Conservation (phyloP, 2,797 vertebrate genomes). For the Enteromius mattozi region DNA sequence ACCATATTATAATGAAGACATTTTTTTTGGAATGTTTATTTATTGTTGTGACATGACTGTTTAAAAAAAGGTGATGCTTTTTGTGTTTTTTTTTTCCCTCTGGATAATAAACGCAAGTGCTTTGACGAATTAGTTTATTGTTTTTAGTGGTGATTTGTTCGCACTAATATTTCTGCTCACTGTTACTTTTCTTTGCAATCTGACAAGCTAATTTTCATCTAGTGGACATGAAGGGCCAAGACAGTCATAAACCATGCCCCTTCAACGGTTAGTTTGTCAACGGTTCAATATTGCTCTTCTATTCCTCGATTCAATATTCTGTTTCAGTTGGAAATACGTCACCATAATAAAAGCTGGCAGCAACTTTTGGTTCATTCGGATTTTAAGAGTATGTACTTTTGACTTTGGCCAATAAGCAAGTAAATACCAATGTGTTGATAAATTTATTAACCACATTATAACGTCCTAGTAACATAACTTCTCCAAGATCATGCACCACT, state of each 20-base stretch:
- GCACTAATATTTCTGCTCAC: not conserved
- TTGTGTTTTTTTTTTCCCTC: conserved; percentile 66
- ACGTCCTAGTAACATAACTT: not conserved
- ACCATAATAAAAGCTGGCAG: not conserved
- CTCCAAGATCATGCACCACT: not conserved
- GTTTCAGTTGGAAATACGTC: not conserved
- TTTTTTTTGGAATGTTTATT: conserved; percentile 69
- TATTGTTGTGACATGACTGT: conserved; percentile 66
- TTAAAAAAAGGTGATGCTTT: conserved; percentile 68
- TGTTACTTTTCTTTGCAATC: not conserved
- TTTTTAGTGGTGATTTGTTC: not conserved
- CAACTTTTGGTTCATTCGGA: not conserved
- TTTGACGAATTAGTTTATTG: conserved; percentile 62
- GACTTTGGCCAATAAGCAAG: not conserved
- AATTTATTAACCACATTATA: not conserved
- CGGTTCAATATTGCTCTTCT: not conserved
- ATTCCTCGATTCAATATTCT: not conserved
- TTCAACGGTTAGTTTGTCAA: not conserved
- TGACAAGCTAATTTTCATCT: not conserved
- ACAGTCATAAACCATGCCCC: not conserved
- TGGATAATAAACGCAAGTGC: conserved; percentile 80
- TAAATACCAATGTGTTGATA: not conserved
- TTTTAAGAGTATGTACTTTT: not conserved
- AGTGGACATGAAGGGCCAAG: not conserved
- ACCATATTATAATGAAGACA: conserved; percentile 72